Percentiles rank a stretch among this genome's conserved stretches.
These are phyloP conservation scores for Stomorhina lunata DNA, from an alignment of 2,888 invertebrate genomes.

Conservation along the genomic window DNA sequence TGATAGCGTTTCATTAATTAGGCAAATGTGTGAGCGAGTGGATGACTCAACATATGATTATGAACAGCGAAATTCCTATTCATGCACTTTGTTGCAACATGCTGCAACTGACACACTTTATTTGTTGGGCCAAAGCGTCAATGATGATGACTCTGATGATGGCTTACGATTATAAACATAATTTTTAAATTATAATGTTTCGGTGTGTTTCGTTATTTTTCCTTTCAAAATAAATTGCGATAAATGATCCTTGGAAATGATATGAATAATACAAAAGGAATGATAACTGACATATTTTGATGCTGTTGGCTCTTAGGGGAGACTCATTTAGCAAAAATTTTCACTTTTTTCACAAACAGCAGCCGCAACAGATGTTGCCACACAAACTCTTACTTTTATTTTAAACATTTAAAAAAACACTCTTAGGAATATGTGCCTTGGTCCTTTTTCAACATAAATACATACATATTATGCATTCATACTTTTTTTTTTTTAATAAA, in stretches of 20 bases:
- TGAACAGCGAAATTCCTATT: background rate
- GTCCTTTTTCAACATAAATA: constrained; percentile 13
- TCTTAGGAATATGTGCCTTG: no score
- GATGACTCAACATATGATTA: constrained; percentile 36
- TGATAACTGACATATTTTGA: background rate
- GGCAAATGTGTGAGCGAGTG: constrained; percentile 26
- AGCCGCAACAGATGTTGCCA: constrained; percentile 44
- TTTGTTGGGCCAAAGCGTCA: background rate
- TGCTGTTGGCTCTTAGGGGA: background rate
- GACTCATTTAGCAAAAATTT: constrained; percentile 55
- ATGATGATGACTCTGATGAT: background rate
- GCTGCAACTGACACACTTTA: constrained; percentile 55
- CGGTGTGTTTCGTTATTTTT: background rate
- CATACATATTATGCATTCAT: no score
- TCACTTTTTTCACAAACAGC: constrained; percentile 30
- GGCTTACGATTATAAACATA: background rate
- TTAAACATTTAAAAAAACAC: no score
- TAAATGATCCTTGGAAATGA: constrained; percentile 53
- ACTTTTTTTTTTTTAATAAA: background rate
- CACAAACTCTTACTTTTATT: constrained; percentile 24
- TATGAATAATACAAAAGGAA: constrained; percentile 17
- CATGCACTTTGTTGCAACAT: constrained; percentile 9
- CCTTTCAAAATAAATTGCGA: constrained; percentile 50
- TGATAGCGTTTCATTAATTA: constrained; percentile 49
- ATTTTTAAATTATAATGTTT: constrained; percentile 17